Evolutionary conservation across 1,140 invertebrate genomes (phyloP).

Genomic region (Zaprionus africanus): DNA sequence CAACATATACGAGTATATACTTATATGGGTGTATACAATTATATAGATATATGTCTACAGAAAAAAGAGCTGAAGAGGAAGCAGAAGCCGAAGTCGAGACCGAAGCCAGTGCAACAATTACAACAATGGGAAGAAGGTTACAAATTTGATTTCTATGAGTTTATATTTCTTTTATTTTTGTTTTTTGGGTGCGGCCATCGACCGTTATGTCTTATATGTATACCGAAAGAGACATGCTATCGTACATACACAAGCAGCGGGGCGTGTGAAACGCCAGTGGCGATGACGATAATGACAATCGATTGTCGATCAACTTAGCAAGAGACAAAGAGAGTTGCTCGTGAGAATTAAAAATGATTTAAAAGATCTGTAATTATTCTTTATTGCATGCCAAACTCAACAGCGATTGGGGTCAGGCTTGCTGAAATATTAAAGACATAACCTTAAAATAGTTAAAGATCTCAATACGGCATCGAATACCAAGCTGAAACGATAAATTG

Average conservation of each 20-base stretch:
- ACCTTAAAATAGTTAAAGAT: constrained; percentile 4
- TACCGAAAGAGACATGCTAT: neutral
- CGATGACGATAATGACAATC: constrained; percentile 8
- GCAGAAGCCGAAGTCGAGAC: neutral
- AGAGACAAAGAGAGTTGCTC: neutral
- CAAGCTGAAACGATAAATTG: neutral
- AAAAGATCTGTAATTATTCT: neutral
- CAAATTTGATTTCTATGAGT: constrained; percentile 21
- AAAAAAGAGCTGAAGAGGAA: neutral
- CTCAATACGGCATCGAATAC: neutral
- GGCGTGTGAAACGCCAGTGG: constrained; percentile 4
- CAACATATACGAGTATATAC: neutral
- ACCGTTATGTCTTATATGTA: constrained; percentile 21
- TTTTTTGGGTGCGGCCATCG: constrained; percentile 14
- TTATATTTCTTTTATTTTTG: constrained; percentile 2
- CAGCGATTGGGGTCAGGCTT: neutral
- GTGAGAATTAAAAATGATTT: neutral
- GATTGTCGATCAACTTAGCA: neutral
- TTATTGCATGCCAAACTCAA: neutral
- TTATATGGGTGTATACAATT: neutral
- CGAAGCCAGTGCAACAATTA: constrained; percentile 14
- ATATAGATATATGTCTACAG: neutral
- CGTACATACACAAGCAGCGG: constrained; percentile 3
- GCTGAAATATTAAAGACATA: neutral
- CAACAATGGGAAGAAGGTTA: constrained; percentile 32